Conservation (phyloP, 2,113 vertebrate species). For the Cryptotis parvus region DNA sequence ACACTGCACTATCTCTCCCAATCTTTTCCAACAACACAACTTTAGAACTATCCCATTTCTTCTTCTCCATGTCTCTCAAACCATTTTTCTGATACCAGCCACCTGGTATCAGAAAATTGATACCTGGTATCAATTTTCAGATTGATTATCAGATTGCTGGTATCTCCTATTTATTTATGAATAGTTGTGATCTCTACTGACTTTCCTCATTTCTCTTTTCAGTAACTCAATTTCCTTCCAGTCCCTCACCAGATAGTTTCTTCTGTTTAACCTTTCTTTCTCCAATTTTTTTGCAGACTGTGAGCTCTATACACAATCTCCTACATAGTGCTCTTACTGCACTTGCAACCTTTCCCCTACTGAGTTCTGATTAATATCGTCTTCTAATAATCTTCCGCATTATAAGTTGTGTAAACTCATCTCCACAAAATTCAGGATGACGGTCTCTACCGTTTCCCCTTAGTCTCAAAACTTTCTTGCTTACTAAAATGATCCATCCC, state of each 20-base stretch:
- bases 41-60: not conserved
- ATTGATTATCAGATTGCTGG: not conserved
- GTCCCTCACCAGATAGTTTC: not conserved
- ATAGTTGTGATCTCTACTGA: no score
- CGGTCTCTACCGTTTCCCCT: not conserved
- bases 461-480: not conserved
- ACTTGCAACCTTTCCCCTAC: not conserved
- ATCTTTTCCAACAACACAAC: not conserved
- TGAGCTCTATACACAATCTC: not conserved
- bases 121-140: no score
- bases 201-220: not conserved
- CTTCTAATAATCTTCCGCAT: not conserved
- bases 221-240: fast-evolving
- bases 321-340: not conserved
- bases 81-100: not conserved
- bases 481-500: not conserved
- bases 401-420: not conserved
- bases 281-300: fast-evolving
- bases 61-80: not conserved
- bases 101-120: no score
- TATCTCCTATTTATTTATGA: not conserved
- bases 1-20: no score
- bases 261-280: not conserved
- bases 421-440: not conserved
- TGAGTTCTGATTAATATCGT: not conserved